Percentiles rank a stretch among this genome's conserved stretches.
Conservation (phyloP, 2,888 invertebrate species). For the Epistrophella euchroma region DNA sequence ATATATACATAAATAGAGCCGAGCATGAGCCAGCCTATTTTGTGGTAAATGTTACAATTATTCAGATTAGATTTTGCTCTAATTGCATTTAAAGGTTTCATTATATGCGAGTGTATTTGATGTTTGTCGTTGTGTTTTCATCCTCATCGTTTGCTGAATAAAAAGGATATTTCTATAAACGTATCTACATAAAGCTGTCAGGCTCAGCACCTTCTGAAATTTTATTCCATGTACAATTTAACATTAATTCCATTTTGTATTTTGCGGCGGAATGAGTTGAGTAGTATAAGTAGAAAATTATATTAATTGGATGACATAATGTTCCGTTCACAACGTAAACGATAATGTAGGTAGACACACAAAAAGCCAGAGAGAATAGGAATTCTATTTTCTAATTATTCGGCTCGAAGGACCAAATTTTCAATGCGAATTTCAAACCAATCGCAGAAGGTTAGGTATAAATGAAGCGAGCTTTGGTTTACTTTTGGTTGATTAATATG, state of each 20-base stretch:
- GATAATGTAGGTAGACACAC: background rate
- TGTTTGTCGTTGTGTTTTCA: constrained; percentile 14
- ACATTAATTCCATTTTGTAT: constrained; percentile 18
- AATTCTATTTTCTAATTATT: constrained; percentile 49
- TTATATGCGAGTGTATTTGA: constrained; percentile 45
- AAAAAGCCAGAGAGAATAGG: background rate
- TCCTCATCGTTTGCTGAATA: constrained; percentile 8
- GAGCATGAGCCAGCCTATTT: constrained; percentile 55
- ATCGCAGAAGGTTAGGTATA: background rate
- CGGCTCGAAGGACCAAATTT: constrained; percentile 61
- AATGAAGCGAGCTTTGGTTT: background rate
- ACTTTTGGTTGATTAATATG: constrained; percentile 16
- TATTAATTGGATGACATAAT: constrained; percentile 36
- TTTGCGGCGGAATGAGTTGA: constrained; percentile 4
- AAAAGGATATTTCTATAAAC: background rate
- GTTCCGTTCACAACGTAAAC: background rate
- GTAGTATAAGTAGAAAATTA: background rate
- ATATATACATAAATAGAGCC: background rate
- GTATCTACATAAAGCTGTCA: constrained; percentile 12
- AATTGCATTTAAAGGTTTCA: constrained; percentile 60
- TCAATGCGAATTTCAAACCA: background rate
- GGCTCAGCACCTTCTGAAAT: constrained; percentile 35
- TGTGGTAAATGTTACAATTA: constrained; percentile 69
- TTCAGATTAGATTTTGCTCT: constrained; percentile 68
- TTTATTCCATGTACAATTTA: constrained; percentile 37